Percentiles rank a stretch among this genome's conserved stretches.
phyloP scores from a whole-genome alignment of 2,797 vertebrate genomes.

The Loris lydekkerianus region DNA sequence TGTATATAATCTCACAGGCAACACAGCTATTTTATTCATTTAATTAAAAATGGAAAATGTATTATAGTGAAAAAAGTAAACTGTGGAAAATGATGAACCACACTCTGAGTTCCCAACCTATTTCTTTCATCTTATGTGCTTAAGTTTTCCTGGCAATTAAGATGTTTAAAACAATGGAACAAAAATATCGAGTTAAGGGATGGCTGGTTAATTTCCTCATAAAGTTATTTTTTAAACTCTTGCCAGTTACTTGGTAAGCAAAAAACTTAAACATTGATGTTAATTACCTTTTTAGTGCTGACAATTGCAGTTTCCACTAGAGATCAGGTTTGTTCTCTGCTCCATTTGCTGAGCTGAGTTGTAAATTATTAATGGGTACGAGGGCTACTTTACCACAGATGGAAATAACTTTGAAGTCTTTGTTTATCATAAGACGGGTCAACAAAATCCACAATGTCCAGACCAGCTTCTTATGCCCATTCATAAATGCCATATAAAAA shows the following conservation, averaged over 20 bases:
- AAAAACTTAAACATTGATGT: slow-evolving; percentile 83
- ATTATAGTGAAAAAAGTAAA: slow-evolving; percentile 77
- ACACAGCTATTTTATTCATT: slow-evolving; percentile 77
- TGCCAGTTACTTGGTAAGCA: slow-evolving; percentile 81
- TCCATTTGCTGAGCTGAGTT: slow-evolving; percentile 69
- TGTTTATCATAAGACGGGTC: slow-evolving; percentile 36
- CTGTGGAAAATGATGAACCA: slow-evolving; percentile 71
- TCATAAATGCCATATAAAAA: not conserved
- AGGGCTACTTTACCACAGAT: slow-evolving; percentile 67
- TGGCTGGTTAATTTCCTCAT: slow-evolving; percentile 81
- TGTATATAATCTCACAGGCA: slow-evolving; percentile 78
- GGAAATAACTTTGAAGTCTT: slow-evolving; percentile 34
- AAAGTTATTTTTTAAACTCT: slow-evolving; percentile 74
- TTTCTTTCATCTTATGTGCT: slow-evolving; percentile 66
- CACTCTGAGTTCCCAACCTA: slow-evolving; percentile 40
- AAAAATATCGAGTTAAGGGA: slow-evolving; percentile 65
- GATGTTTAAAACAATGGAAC: slow-evolving; percentile 81
- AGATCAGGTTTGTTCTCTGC: slow-evolving; percentile 72
- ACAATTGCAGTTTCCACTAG: slow-evolving; percentile 79
- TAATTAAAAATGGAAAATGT: slow-evolving; percentile 80
- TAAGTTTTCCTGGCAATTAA: slow-evolving; percentile 79
- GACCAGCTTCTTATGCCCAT: not conserved
- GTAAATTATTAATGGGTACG: slow-evolving; percentile 77
- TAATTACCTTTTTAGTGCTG: slow-evolving; percentile 85
- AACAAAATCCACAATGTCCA: slow-evolving; percentile 12